phyloP scores from a whole-genome alignment of 1,140 invertebrate genomes.

The Stegodyphus mimosarum region DNA sequence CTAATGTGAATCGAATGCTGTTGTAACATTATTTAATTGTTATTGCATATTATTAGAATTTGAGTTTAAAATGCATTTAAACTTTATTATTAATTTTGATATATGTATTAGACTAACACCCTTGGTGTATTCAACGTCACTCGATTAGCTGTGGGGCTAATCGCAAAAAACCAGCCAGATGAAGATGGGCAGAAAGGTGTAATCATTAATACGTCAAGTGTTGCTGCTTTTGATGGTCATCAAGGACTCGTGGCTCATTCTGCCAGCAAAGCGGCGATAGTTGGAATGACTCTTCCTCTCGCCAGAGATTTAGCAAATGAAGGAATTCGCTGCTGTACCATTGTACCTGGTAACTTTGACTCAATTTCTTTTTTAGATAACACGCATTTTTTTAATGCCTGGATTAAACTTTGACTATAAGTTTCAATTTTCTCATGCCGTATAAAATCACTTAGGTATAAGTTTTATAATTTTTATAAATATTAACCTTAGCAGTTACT shows the following conservation, averaged over 20 bases:
- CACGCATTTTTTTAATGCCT: too few relatives aligned
- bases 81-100: conserved; percentile 63
- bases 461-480: too few relatives aligned
- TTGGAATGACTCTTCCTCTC: conserved; percentile 72
- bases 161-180: conserved; percentile 86
- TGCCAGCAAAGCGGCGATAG: conserved; percentile 73
- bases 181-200: conserved; percentile 87
- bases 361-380: too few relatives aligned
- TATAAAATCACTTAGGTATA: too few relatives aligned
- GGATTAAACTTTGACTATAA: too few relatives aligned
- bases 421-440: too few relatives aligned
- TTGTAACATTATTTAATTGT: too few relatives aligned
- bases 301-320: conserved; percentile 70
- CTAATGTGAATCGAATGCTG: too few relatives aligned
- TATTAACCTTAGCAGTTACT: too few relatives aligned
- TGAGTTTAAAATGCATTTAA: too few relatives aligned
- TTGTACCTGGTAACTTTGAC: conserved; percentile 71
- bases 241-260: conserved; percentile 84
- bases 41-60: too few relatives aligned
- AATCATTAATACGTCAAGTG: conserved; percentile 93
- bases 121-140: conserved; percentile 96
- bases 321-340: conserved; percentile 72
- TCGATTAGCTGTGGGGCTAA: conserved; percentile 80
- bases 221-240: conserved; percentile 96
- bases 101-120: too few relatives aligned